Base-by-base conservation (phyloP, 2,113 vertebrate species). In the Zosterops pallidus region DNA sequence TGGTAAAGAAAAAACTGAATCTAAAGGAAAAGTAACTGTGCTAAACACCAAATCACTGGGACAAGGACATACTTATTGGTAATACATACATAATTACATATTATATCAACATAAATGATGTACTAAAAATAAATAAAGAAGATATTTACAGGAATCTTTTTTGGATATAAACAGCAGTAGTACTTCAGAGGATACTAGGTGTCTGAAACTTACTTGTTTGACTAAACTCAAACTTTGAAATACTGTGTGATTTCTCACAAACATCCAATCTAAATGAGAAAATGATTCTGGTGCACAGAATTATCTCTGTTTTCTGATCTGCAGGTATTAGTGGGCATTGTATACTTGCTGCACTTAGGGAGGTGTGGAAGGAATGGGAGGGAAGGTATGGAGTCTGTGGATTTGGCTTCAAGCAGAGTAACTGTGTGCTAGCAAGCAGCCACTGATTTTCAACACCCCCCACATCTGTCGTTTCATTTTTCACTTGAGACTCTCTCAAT, bases 371-470 rank as follows among this genome's bases (percentile, higher is more conserved):
- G n/a, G 70, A 83, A 83, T 26, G 37, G 31, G 52, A 86, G 41
- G 26, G 81, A 83, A 78, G 31, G 74, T 37, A 33, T 11, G 24
- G 65, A 52, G 84, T 12, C 70, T 46, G 24, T 71, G 60, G 47
- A 33, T 71, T 76, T 67, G 87, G 49, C 84, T 90, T 91, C 90
- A 84, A 91, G 93, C 93, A 90, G 82, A 75, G 81, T 75, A 79
- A 68, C 65, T 87, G 42, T 0, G 0, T 44, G 70, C 77, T n/a
- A 84, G 76, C 46, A 62, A 89, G 72, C 64, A 92, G 75, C 33
- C 72, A 47, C 74, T 84, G 89, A 87, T 76, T 94, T 87, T 89
- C 55, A 89, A 33, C 70, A 64, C 79, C 35, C 63, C 72, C 37
- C 67, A 35, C 37, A 72, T 53, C 79, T 53, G 74, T 0, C 0